These are phyloP conservation scores for Caranx ignobilis DNA, from an alignment of 2,113 vertebrate genomes.

Conservation along the genomic window DNA sequence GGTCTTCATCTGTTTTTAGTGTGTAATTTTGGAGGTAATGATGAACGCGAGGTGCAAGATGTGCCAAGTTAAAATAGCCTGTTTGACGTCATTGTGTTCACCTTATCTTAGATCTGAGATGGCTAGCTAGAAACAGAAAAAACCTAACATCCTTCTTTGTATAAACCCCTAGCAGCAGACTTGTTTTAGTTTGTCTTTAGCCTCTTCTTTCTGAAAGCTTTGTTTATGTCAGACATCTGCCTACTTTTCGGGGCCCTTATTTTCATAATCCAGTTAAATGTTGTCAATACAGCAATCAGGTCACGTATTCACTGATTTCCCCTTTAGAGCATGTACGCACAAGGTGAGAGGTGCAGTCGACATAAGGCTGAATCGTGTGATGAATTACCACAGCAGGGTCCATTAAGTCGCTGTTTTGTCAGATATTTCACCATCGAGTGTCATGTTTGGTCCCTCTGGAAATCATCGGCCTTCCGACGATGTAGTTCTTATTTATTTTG, in stretches of 20 bases:
- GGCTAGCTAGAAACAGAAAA: neutral
- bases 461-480: neutral
- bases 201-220: neutral
- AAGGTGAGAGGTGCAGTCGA: neutral
- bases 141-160: neutral
- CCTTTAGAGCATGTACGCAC: neutral
- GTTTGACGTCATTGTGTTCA: slow-evolving; percentile 20
- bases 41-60: slow-evolving; percentile 15
- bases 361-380: neutral
- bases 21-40: slow-evolving; percentile 31
- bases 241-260: neutral
- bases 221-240: slow-evolving; percentile 1
- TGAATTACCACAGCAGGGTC: neutral
- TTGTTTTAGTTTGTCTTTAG: neutral
- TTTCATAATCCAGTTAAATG: neutral
- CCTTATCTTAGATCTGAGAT: slow-evolving; percentile 27
- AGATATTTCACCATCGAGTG: neutral
- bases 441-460: neutral
- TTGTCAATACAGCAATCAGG: neutral
- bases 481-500: neutral
- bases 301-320: neutral
- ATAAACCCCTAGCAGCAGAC: neutral
- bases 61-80: slow-evolving; percentile 39
- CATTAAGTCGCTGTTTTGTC: neutral
- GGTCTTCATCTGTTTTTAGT: neutral